Conservation (phyloP, 2,888 invertebrate genomes). For the Drymonia ruficornis region DNA sequence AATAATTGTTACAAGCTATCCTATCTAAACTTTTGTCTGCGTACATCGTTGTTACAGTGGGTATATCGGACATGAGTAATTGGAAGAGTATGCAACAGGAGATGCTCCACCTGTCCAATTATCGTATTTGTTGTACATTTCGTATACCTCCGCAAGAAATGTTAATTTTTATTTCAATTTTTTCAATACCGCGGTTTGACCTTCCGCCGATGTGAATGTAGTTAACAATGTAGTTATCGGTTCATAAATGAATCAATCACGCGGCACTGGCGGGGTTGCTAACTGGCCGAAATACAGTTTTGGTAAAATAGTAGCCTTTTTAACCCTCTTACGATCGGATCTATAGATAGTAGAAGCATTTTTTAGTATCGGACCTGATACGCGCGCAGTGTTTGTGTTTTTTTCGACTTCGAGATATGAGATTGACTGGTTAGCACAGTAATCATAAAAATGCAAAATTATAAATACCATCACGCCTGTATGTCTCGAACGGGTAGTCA, state of each 20-base stretch:
- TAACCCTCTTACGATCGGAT: neutral
- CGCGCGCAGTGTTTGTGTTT: too few species aligned
- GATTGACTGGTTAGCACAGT: too few species aligned
- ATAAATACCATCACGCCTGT: too few species aligned
- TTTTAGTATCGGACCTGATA: too few species aligned
- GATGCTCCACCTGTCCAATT: slow-evolving; percentile 13
- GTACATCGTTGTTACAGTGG: neutral
- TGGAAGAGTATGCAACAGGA: slow-evolving; percentile 9
- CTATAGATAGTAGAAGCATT: too few species aligned
- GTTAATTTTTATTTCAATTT: slow-evolving; percentile 37
- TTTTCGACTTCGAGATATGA: too few species aligned
- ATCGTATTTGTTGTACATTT: slow-evolving; percentile 17
- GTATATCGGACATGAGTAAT: slow-evolving; percentile 9
- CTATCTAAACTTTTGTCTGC: neutral
- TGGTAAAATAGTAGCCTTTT: too few species aligned
- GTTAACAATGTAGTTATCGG: slow-evolving; percentile 41
- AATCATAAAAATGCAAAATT: too few species aligned
- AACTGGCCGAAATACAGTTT: neutral
- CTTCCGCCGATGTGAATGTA: slow-evolving; percentile 45
- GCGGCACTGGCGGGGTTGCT: slow-evolving; percentile 15
- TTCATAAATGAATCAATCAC: slow-evolving; percentile 51
- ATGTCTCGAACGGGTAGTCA: too few species aligned
- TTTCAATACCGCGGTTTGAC: slow-evolving; percentile 34
- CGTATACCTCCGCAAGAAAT: slow-evolving; percentile 21
- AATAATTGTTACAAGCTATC: too few species aligned